phyloP scores from a whole-genome alignment of 2,797 vertebrate species.

The Diglossa cyanea region DNA sequence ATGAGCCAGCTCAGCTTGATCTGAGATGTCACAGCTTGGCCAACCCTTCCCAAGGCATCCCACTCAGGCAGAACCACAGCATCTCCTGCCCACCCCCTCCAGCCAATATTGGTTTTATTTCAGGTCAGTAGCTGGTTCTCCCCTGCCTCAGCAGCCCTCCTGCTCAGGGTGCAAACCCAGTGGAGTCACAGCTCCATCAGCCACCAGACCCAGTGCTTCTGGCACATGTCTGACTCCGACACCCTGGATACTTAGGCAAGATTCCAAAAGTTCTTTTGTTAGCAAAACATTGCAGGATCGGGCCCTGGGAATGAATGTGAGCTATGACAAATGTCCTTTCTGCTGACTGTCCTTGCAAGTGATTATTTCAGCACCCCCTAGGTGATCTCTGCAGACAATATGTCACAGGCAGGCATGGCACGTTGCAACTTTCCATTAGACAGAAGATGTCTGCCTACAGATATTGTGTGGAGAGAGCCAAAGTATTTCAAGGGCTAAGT shows the following conservation, averaged over 20 bases:
- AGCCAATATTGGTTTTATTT: background rate
- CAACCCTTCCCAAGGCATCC: background rate
- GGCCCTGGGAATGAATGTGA: background rate
- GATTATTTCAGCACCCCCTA: background rate
- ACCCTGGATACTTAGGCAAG: background rate
- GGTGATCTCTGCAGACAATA: background rate
- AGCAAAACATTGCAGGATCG: background rate
- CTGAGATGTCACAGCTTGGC: accelerated
- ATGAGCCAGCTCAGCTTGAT: background rate
- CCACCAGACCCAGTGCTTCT: accelerated
- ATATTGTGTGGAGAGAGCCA: background rate
- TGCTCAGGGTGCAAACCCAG: background rate
- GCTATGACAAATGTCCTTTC: background rate
- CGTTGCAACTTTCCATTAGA: background rate
- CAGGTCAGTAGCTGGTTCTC: background rate
- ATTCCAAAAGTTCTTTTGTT: background rate
- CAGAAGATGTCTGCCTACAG: background rate
- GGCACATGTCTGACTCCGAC: background rate
- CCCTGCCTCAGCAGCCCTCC: background rate
- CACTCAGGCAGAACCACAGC: background rate
- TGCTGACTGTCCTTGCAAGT: background rate
- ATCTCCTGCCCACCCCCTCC: background rate
- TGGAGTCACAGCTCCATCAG: background rate
- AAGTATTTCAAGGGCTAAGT: background rate
- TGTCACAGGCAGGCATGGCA: background rate